Conservation (phyloP, 2,797 vertebrate species). For the Enteromius afrohamiltoni region DNA sequence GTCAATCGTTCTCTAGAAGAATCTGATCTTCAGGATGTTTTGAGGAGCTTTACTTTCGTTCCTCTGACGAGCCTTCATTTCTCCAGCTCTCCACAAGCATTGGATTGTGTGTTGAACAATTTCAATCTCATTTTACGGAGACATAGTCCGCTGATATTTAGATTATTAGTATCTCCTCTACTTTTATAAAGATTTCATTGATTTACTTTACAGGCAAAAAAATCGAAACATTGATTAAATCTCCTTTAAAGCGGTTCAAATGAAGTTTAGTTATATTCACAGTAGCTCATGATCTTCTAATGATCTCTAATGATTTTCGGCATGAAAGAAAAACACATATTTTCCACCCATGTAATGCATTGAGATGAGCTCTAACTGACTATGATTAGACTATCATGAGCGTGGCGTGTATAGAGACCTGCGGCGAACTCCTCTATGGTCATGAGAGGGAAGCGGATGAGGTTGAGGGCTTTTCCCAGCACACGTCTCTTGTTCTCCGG, state of each 20-base stretch:
- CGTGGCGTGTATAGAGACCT: constrained; percentile 76
- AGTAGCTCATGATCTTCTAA: neutral
- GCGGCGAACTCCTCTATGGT: constrained; percentile 98
- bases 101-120: too few relatives aligned
- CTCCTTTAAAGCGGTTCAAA: neutral
- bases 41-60: too few relatives aligned
- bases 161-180: too few relatives aligned
- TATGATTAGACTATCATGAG: too few relatives aligned
- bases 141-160: too few relatives aligned
- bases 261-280: neutral
- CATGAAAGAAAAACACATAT: neutral
- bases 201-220: too few relatives aligned
- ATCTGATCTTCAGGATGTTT: too few relatives aligned
- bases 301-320: neutral
- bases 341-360: neutral
- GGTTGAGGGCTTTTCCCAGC: constrained; percentile 91
- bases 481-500: constrained; percentile 90
- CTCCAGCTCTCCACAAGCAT: too few relatives aligned
- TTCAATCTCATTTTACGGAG: too few relatives aligned
- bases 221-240: neutral
- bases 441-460: constrained; percentile 98
- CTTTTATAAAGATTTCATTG: too few relatives aligned
- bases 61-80: too few relatives aligned
- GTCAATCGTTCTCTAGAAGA: too few relatives aligned
- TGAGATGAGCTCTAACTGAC: neutral